Base-by-base conservation (phyloP, 2,888 invertebrate genomes). In the Gari tellinella region DNA sequence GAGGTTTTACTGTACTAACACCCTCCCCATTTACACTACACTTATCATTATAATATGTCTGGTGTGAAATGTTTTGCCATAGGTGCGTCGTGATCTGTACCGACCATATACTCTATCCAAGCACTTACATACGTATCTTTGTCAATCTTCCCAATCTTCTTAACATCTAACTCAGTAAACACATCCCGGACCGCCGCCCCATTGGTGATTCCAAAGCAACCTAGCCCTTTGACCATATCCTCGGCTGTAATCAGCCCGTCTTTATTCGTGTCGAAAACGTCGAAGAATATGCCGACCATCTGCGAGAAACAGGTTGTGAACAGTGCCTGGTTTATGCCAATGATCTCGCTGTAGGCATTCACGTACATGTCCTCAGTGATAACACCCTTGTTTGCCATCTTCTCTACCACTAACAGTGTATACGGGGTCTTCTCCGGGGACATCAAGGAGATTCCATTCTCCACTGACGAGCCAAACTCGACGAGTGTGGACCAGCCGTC, bases 101-200 rank as follows among this genome's bases (percentile, higher is more conserved):
- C 84, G 7, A 82, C 68, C 80, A 90, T 85, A 66, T 86, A 89
- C 31, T 87, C 84, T 5, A 86, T 65, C 82, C 90, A 89, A 26
- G 86, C 86, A 0, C 63, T 75, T 1, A 84, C 69, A 69, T 89
- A 90, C 37, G 84, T 86, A 14, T 85, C 73, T 23, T 78, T 72
- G 57, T 84, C 83, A 37, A 90, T 67, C 46, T 75, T 79, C 0
- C 86, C 88, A 26, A 81, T 83, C 26, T 81, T 66, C 58, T 83
- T 79, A 1, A 69, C 74, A 65, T 87, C 88, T 67, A 90, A 78
- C 17, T 80, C 87, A 10, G 60, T 26, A 73, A 90, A 89, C 46
- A 83, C 78, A 5, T 65, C 64, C n/a, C 72, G 55, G 3, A 83
- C 74, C 8, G 73, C 68, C 1, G 85, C 82, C 0, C 72, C 31